A percentile compares a stretch with the other conserved stretches of the same genome.
Evolutionary conservation across 64 coral and sea anemone genomes (phyloP).

Genomic region (Montipora capricornis): DNA sequence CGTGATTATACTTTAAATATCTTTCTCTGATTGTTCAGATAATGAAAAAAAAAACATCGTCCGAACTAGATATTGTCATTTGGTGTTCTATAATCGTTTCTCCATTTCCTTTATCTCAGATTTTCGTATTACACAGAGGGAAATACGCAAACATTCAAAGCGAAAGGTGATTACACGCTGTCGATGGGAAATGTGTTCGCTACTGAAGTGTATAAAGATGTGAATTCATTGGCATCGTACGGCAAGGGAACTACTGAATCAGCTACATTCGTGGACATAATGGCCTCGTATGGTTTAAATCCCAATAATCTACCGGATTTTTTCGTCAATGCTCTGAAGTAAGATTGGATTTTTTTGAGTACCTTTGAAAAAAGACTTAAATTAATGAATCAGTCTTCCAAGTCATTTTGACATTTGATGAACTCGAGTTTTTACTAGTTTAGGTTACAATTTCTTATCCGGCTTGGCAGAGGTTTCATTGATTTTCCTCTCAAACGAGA

Average conservation of each 20-base stretch:
- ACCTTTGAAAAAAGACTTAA: not conserved
- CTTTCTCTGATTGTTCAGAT: no score
- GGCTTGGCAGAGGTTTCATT: no score
- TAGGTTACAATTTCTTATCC: no score
- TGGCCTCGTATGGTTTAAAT: slow-evolving; percentile 58
- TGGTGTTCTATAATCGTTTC: no score
- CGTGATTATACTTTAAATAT: no score
- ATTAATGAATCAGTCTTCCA: no score
- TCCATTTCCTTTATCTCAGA: slow-evolving; percentile 14
- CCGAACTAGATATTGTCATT: no score
- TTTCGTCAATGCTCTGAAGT: slow-evolving; percentile 80
- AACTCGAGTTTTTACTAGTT: no score
- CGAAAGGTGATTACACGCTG: slow-evolving; percentile 82
- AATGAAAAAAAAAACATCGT: no score
- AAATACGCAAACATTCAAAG: slow-evolving; percentile 85
- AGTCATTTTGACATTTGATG: no score
- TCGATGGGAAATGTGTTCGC: slow-evolving; percentile 67
- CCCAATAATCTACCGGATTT: slow-evolving; percentile 53
- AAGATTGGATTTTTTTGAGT: not conserved
- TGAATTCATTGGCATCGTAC: slow-evolving; percentile 32
- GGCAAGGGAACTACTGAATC: slow-evolving; percentile 61
- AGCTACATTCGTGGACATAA: slow-evolving; percentile 68
- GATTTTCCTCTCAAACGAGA: no score
- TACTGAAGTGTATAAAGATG: slow-evolving; percentile 83
- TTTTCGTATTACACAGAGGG: slow-evolving; percentile 92